Conservation (phyloP, 2,797 vertebrate species). For the Gymnothorax javanicus region DNA sequence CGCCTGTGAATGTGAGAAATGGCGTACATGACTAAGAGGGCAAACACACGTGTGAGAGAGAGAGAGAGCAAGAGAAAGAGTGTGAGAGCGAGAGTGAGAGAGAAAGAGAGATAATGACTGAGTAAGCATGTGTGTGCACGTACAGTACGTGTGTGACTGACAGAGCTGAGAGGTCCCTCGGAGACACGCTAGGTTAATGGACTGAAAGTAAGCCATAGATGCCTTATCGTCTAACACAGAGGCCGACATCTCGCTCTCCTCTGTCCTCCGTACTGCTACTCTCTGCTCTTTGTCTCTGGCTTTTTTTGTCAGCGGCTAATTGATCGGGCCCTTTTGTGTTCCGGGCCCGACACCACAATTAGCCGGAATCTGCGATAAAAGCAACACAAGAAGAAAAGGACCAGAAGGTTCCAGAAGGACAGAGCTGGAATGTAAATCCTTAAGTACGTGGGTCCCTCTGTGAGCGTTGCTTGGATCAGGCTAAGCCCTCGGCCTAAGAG, state of each 20-base stretch:
- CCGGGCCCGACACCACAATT: conserved; percentile 46
- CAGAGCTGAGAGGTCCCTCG: background rate
- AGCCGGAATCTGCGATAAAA: conserved; percentile 42
- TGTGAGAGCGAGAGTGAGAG: background rate
- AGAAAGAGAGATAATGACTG: too few species aligned
- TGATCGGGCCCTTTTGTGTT: conserved; percentile 48
- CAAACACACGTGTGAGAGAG: too few species aligned
- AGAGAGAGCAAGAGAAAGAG: too few species aligned
- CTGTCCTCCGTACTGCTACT: conserved; percentile 29
- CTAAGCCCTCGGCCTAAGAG: background rate
- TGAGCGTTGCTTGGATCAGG: background rate
- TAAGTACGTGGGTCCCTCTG: background rate
- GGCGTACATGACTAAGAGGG: too few species aligned
- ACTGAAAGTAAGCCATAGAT: conserved; percentile 36
- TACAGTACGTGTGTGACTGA: background rate
- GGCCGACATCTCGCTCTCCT: conserved; percentile 23
- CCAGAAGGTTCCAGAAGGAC: too few species aligned
- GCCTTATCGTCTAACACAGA: conserved; percentile 34
- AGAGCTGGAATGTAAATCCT: conserved; percentile 7
- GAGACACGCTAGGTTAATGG: conserved; percentile 36
- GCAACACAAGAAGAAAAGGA: background rate
- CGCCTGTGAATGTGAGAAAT: too few species aligned
- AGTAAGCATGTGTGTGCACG: background rate
- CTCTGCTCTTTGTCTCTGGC: conserved; percentile 32
- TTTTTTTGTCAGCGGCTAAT: conserved; percentile 46